Base-by-base conservation (phyloP, 2,113 vertebrate species). In the Corythoichthys intestinalis region DNA sequence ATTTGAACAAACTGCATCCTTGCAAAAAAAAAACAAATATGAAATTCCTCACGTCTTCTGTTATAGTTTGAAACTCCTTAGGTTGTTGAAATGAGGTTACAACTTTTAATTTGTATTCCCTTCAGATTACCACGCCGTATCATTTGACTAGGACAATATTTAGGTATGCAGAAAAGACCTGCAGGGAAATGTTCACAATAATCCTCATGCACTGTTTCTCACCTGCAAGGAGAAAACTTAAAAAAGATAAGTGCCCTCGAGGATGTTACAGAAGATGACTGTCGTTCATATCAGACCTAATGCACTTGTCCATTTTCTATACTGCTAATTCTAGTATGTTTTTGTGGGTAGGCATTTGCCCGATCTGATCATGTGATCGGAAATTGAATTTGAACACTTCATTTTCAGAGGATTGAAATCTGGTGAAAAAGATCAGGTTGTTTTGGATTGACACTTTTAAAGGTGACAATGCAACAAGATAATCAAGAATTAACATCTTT, bases 61-160 rank as follows among this genome's bases (percentile, higher is more conserved):
- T 13, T 12, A 35, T 1, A 57, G 12, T 35, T 14, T 34, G 54
- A 57, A 57, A 35, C 28, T 35, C 4, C 10, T 41, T 41, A 35
- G 4, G 34, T 57, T 34, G 28, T 35, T 35, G 54, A 35, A 57
- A 57, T 2, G 2, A 57, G 17, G 8, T 20, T n/a, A 10, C n/a
- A n/a, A 54, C 52, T 52, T 6, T 58, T 34, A 38, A 58, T 35
- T 46, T 37, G 66, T 4, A 44, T 2, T 4, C 10, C 46, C 39
- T 20, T 0, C 8, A 53, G 48, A 64, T 37, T 66, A 64, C 61
- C 2, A 53, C 34, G 49, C n/a, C 49, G 37, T 4, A 0, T 63
- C 66, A 8, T 4, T 14, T 75, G 35, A n/a, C 56, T 76, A 2
- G 64, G 75, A 56, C 59, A 84, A 77, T 75, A 73, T 81, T 80